Evolutionary conservation across 2,888 invertebrate species (phyloP), one percentile per base, ranked within the genome.

Genomic region (Petrolisthes manimaculis): DNA sequence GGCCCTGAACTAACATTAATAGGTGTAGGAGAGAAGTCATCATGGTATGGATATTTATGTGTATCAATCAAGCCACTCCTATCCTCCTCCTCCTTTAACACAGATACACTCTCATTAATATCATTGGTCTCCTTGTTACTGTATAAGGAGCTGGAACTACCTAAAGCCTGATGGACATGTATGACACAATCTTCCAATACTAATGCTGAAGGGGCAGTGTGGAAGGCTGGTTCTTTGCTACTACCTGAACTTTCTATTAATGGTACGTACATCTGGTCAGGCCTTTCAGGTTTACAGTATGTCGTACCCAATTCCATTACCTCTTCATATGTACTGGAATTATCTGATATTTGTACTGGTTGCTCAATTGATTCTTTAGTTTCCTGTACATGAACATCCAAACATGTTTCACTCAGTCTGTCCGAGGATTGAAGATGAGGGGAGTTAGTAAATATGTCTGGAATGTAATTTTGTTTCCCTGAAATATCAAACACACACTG

Each of bases 11-110:
- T n/a, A n/a, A 3, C 21, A 71, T n/a, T 4, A 14, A 71, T n/a
- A 69, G n/a, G 12, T 54, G 79, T 69, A 1, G 85, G 71, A n/a
- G 85, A 79, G 24, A 79, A 69, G 79, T 69, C 85, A 85, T 85
- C 79, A 79, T 79, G 79, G 53, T 84, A 81, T 77, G 82, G 74
- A 21, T 82, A 61, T 21, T 24, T 81, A 67, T 74, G 37, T 53
- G 55, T 86, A 67, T 21, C 74, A 51, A n/a, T 37, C 6, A 18
- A 54, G 12, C 24, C 77, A 21, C 24, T 53, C 14, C 53, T 61
- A n/a, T 88, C 84, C 61, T 88, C 84, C 8, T 79, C 71, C 24
- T 80, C 79, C 56, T 84, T 71, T 1, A 79, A 80, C 80, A 79
- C 61, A 61, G 84, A 80, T 21, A 84, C 80, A 54, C 80, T 24